Conservation (phyloP, 2,888 invertebrate species). For the Drosophila demipolita region DNA sequence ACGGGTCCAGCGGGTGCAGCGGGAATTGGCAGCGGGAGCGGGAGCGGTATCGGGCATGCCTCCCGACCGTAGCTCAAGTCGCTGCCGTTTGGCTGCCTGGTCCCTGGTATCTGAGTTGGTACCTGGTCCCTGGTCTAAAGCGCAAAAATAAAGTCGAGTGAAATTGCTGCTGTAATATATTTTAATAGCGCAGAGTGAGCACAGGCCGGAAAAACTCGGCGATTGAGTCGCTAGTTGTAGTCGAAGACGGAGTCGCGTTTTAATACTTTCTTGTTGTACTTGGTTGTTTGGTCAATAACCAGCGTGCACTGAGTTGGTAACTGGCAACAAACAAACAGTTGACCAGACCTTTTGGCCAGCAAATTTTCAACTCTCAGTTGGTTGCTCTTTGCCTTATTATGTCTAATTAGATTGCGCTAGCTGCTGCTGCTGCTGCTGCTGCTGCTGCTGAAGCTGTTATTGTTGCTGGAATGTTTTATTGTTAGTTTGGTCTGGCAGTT, state of each 20-base stretch:
- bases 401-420: constrained; percentile 76
- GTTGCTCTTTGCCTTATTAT: constrained; percentile 69
- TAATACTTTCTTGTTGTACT: constrained; percentile 24
- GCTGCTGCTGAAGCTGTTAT: constrained; percentile 26
- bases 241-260: constrained; percentile 22
- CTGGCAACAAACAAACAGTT: constrained; percentile 54
- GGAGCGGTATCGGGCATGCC: constrained; percentile 5
- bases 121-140: constrained; percentile 37
- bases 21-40: neutral
- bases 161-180: constrained; percentile 80
- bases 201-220: constrained; percentile 48
- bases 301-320: constrained; percentile 37
- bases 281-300: constrained; percentile 22
- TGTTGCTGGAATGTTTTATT: constrained; percentile 41
- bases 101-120: neutral
- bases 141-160: constrained; percentile 77
- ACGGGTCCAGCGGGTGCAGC: neutral
- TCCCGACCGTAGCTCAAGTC: constrained; percentile 11
- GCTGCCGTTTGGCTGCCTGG: constrained; percentile 10
- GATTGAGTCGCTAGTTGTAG: constrained; percentile 23
- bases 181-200: constrained; percentile 65
- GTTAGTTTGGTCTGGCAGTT: constrained; percentile 31
- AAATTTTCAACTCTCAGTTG: constrained; percentile 39
- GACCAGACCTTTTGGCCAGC: constrained; percentile 65
- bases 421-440: constrained; percentile 1